Conservation (phyloP, 2,797 vertebrate species). For the Coccyzus lansbergi region DNA sequence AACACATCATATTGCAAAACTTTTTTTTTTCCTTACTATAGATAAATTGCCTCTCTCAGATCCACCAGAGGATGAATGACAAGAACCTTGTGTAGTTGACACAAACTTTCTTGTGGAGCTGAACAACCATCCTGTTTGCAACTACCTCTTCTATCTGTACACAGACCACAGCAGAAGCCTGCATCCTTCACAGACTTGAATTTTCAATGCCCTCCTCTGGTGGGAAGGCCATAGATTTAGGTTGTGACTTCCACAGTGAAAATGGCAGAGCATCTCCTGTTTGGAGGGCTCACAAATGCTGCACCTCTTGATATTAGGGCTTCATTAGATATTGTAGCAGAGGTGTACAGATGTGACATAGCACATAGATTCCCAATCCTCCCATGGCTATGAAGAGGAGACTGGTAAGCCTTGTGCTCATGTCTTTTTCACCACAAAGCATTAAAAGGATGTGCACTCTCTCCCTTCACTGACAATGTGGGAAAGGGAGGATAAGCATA, state of each 20-base stretch:
- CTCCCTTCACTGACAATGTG: background rate
- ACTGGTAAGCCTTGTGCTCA: rapidly evolving
- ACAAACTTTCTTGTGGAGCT: background rate
- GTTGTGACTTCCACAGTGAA: background rate
- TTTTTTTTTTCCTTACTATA: background rate
- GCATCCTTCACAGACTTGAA: background rate
- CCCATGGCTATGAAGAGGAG: background rate
- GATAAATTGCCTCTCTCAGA: background rate
- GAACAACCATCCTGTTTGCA: background rate
- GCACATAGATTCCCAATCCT: background rate
- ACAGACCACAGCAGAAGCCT: background rate
- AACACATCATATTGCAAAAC: background rate
- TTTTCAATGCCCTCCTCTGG: background rate
- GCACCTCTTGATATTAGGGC: background rate
- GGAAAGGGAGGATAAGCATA: background rate
- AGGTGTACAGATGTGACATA: background rate
- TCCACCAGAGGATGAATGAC: background rate
- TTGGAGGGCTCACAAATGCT: background rate
- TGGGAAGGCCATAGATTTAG: background rate
- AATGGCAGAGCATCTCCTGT: background rate
- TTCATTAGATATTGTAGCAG: background rate
- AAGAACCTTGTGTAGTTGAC: background rate
- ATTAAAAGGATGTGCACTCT: background rate
- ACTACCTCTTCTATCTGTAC: background rate
- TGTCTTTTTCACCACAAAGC: background rate